Base-by-base conservation (phyloP, 2,797 vertebrate genomes). In the Naso thynnoides region DNA sequence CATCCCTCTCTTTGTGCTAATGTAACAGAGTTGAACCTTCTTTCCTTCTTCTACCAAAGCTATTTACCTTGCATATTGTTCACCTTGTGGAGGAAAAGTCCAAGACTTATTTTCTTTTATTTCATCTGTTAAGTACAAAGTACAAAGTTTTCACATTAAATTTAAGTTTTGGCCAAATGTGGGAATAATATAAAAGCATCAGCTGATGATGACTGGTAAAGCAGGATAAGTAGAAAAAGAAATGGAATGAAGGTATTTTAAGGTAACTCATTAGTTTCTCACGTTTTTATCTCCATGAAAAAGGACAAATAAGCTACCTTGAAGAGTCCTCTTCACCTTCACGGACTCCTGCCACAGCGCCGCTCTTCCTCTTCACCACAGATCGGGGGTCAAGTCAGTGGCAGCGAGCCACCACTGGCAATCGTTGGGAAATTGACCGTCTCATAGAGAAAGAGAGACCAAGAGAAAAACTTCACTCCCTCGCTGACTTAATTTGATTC, bases 401-500 rank as follows among this genome's bases (percentile, higher is more conserved):
- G 86, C 85, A 60, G 61, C 69, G 71, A 55, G 82, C 86, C 85
- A 76, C 83, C 76, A 45, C 42, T 44, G 31, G 60, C 86, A 23
- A 91, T 92, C 90, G 69, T 91, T 93, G 79, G 72, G 70, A 89
- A 89, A 93, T 91, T 89, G 91, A 92, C 89, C 69, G 81, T 68
- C 76, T 84, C 81, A 78, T 69, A 70, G 79, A 83, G 54, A 64
- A 86, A 81, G 78, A 91, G 78, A 83, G 86, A 64, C 69, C 3
- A 36, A 75, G 86, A 91, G 92, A 91, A 93, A 91, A 90, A 93
- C 91, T 89, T 70, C 68, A 86, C 85, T 89, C 84, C 78, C 86
- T 85, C 42, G 87, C 83, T 81, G 91, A 92, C 89, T 92, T 91
- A 87, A 94, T 93, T 92, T 90, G 89, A 92, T 92, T 92, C 88